phyloP scores from a whole-genome alignment of 2,113 vertebrate genomes.

The Lamprotornis superbus region DNA sequence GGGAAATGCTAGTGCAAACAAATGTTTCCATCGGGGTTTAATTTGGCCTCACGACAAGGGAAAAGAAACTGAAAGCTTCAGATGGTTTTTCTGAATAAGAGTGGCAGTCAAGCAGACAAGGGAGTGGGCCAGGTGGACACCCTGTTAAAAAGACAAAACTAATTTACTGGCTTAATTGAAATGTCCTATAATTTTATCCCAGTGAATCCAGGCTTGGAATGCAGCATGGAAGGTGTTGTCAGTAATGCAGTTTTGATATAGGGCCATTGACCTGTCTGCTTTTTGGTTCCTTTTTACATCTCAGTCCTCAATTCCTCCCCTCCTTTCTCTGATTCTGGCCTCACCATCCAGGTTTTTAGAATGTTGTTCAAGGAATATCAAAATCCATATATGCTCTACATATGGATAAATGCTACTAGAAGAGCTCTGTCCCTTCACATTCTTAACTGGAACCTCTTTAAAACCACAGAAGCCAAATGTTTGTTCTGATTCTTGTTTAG shows the following conservation, averaged over 20 bases:
- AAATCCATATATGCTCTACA: neutral
- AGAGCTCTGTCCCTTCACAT: neutral
- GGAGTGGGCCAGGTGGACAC: neutral
- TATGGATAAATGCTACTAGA: neutral
- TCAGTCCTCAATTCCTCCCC: neutral
- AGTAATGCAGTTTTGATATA: neutral
- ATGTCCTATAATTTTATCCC: neutral
- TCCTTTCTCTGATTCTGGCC: neutral
- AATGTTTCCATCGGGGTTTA: neutral
- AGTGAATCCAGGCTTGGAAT: neutral
- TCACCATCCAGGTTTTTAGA: neutral
- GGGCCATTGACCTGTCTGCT: fast-evolving
- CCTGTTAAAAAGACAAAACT: neutral
- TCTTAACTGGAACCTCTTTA: neutral
- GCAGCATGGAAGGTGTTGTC: neutral
- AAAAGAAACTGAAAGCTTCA: constrained; percentile 30
- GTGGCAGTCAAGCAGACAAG: neutral
- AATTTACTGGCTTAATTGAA: neutral
- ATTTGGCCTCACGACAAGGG: neutral
- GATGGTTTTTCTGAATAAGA: neutral
- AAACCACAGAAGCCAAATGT: neutral
- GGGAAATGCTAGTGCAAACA: neutral
- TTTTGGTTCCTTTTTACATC: neutral
- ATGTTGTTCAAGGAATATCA: neutral
- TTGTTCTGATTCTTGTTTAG: neutral